Evolutionary conservation across 2,113 vertebrate species (phyloP), one percentile per base, ranked within the genome.

Genomic region (Picathartes gymnocephalus): DNA sequence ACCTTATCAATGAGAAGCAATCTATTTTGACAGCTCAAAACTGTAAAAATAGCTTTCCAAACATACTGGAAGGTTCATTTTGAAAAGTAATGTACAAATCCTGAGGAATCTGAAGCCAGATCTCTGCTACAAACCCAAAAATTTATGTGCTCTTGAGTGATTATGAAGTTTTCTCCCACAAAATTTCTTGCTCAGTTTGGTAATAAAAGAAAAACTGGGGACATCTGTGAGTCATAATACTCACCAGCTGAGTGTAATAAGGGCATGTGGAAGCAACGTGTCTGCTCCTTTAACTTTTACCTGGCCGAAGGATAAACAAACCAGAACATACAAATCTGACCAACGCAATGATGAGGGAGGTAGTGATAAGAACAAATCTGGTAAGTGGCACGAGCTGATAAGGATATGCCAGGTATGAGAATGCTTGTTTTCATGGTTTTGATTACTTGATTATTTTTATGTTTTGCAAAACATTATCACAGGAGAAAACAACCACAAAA

Each of bases 211-310:
- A 68, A 31, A 78, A 30, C 2, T 25, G 16, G 8, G 53, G n/a
- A 31, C 7, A 37, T 2, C 21, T 74, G 4, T 8, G 40, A 88
- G 10, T 61, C 27, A 17, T 23, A 23, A 39, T 15, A 4, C 11
- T 69, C 27, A 70, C 16, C 51, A 64, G 15, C 1, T 44, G 51
- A 44, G 12, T 20, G 9, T 30, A 27, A 33, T 27, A 31, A 68
- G 25, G 6, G 4, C 17, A 39, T 5, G 1, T 53, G n/a, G 20
- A 62, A 80, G 10, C 7, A 44, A 23, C 2, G 2, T 13, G 13
- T 31, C 39, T 53, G 7, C 4, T 48, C 22, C 64, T 68, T 68
- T 40, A 37, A 64, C 8, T 7, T 7, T 15, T 58, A 18, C 12
- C 28, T 50, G 33, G 5, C 25, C 31, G 50, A 57, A 68, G 10